These are phyloP conservation scores for Furnarius figulus DNA, from an alignment of 2,113 vertebrate species.

Conservation along the genomic window DNA sequence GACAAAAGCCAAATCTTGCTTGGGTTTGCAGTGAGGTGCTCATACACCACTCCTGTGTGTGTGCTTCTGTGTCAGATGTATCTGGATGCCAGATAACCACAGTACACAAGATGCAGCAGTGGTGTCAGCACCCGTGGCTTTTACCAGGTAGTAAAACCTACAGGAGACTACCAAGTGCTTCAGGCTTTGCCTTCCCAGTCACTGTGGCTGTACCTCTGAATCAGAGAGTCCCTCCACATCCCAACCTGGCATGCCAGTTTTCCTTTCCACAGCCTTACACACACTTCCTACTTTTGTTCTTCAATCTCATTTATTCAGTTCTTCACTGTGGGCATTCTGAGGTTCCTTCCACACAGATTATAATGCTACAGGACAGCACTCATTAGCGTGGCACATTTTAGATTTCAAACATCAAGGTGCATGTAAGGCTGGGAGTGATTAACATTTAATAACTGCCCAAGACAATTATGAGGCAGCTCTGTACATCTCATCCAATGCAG, in stretches of 20 bases:
- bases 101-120: not conserved
- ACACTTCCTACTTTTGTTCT: not conserved
- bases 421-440: slow-evolving; percentile 5
- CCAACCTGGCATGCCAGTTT: not conserved
- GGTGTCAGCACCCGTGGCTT: not conserved
- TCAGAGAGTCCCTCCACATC: not conserved
- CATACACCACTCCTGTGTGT: not conserved
- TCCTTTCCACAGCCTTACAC: not conserved
- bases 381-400: not conserved
- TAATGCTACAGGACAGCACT: not conserved
- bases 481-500: not conserved
- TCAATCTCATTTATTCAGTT: not conserved
- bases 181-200: not conserved
- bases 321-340: not conserved
- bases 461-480: not conserved
- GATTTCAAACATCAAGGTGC: not conserved
- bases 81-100: not conserved
- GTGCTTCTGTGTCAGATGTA: not conserved
- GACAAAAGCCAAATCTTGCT: not conserved
- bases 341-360: not conserved
- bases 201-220: not conserved
- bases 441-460: slow-evolving; percentile 15
- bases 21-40: not conserved
- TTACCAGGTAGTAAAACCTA: not conserved
- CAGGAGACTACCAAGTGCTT: not conserved